A percentile compares a stretch with the other conserved stretches of the same genome.
phyloP scores from a whole-genome alignment of 2,797 vertebrate species.

The Huso huso region DNA sequence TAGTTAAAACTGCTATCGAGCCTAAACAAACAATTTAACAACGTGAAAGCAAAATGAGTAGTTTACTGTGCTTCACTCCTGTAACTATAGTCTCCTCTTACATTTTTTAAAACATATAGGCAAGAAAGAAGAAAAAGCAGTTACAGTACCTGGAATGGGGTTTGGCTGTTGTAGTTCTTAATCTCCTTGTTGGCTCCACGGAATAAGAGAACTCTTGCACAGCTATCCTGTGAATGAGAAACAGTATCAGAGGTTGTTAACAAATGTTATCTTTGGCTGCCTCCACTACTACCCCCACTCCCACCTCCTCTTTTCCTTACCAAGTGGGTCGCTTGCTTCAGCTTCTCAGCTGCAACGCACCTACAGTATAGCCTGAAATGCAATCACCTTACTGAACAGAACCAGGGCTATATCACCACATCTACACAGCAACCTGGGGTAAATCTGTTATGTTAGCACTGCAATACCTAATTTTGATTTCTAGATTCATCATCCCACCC shows the following conservation, averaged over 20 bases:
- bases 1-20: too few species aligned
- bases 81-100: background rate
- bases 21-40: too few species aligned
- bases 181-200: constrained; percentile 85
- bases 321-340: background rate
- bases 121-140: background rate
- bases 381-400: background rate
- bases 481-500: constrained; percentile 35
- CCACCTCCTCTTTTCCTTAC: background rate
- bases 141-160: constrained; percentile 79
- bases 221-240: constrained; percentile 70
- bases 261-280: background rate
- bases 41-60: too few species aligned
- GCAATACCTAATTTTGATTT: constrained; percentile 17
- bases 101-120: background rate
- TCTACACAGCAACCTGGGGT: constrained; percentile 8
- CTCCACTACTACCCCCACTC: background rate
- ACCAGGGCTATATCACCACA: background rate
- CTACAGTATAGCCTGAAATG: background rate
- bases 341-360: constrained; percentile 4
- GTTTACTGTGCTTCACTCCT: background rate
- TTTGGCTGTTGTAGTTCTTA: constrained; percentile 92
- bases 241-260: constrained; percentile 9
- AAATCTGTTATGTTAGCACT: constrained; percentile 5
- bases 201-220: constrained; percentile 81